Evolutionary conservation across 1,140 invertebrate genomes (phyloP).

Genomic region (Drosophila seguyi): DNA sequence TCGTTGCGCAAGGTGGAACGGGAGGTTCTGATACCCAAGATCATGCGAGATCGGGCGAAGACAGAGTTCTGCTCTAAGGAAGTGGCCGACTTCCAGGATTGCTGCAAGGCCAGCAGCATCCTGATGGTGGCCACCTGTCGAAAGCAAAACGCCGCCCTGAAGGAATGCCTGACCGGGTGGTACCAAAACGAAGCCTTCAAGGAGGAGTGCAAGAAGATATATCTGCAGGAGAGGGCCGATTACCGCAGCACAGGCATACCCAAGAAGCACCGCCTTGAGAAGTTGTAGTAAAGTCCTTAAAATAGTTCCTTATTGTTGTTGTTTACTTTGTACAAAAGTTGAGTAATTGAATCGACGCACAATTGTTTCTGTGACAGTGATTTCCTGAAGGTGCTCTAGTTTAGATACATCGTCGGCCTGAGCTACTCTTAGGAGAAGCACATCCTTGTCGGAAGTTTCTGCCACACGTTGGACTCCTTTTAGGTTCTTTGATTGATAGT

Average conservation of each 20-base stretch:
- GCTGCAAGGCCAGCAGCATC: constrained; percentile 90
- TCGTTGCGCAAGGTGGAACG: constrained; percentile 93
- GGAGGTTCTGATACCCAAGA: constrained; percentile 94
- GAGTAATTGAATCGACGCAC: constrained; percentile 77
- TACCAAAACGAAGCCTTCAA: constrained; percentile 91
- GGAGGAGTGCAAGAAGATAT: constrained; percentile 90
- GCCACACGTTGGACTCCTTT: constrained; percentile 80
- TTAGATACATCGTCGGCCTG: constrained; percentile 22
- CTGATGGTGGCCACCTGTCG: constrained; percentile 91
- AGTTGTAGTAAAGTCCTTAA: constrained; percentile 54
- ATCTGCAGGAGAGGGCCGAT: constrained; percentile 92
- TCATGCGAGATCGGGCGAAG: constrained; percentile 92
- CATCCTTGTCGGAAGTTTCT: constrained; percentile 81
- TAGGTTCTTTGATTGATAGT: constrained; percentile 63
- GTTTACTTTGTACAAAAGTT: constrained; percentile 76
- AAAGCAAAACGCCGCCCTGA: constrained; percentile 89
- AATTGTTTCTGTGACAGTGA: constrained; percentile 72
- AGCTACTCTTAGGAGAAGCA: constrained; percentile 62
- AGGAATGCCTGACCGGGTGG: constrained; percentile 91
- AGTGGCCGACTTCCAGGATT: constrained; percentile 91
- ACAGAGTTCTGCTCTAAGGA: constrained; percentile 90
- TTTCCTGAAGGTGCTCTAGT: constrained; percentile 42
- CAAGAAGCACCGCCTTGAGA: constrained; percentile 86
- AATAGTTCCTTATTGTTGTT: constrained; percentile 61
- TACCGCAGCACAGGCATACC: constrained; percentile 92